Conservation (phyloP, 2,888 invertebrate genomes). For the Pandemis corylana region DNA sequence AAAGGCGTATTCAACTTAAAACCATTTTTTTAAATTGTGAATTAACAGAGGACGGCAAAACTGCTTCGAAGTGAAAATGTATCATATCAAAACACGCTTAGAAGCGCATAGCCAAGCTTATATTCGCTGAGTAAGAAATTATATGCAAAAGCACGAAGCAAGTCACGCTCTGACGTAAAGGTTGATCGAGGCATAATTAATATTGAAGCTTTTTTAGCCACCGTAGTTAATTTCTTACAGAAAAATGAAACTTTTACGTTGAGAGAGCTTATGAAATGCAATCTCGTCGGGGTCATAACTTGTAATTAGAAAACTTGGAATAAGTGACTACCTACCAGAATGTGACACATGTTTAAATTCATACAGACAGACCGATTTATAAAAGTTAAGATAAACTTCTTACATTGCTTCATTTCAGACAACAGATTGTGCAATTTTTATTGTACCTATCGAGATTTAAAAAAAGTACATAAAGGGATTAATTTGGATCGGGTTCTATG, state of each 20-base stretch:
- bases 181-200: conserved; percentile 72
- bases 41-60: conserved; percentile 15
- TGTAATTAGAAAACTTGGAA: conserved; percentile 35
- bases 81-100: conserved; percentile 22
- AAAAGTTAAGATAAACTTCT: neutral
- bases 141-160: conserved; percentile 81
- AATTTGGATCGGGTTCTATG: conserved; percentile 72
- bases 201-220: conserved; percentile 62
- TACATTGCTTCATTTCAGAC: neutral
- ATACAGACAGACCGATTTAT: neutral
- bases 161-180: conserved; percentile 66
- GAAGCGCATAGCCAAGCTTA: conserved; percentile 50
- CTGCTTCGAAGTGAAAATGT: conserved; percentile 14
- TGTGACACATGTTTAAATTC: conserved; percentile 9
- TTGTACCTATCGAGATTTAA: conserved; percentile 39
- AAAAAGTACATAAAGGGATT: conserved; percentile 72
- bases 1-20: too few relatives aligned
- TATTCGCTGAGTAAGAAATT: conserved; percentile 79
- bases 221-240: conserved; percentile 23
- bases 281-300: conserved; percentile 32
- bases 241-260: conserved; percentile 31
- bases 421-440: conserved; percentile 17
- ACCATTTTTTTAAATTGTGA: conserved; percentile 9
- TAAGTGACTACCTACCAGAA: conserved; percentile 17
- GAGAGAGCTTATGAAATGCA: conserved; percentile 22